Conservation (phyloP, 2,888 invertebrate genomes). For the Busseola fusca region DNA sequence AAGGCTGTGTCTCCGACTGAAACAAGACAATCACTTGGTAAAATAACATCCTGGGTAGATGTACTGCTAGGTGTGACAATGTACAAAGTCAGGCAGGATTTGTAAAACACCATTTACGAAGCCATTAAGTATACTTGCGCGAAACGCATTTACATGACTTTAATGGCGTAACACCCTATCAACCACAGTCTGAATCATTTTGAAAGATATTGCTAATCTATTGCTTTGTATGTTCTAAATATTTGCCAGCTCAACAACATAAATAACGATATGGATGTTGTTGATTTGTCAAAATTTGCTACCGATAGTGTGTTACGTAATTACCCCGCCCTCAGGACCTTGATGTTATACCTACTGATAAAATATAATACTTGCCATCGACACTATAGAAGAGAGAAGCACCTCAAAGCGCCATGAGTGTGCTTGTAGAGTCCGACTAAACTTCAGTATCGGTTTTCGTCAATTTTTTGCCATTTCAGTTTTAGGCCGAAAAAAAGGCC, state of each 20-base stretch:
- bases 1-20: slow-evolving; percentile 5
- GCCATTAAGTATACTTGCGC: too few relatives aligned
- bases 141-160: background rate
- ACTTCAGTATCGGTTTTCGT: background rate
- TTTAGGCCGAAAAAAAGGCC: background rate
- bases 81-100: background rate
- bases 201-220: background rate
- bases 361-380: background rate
- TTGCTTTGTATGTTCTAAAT: background rate
- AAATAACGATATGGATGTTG: background rate
- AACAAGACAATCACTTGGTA: background rate
- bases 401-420: background rate
- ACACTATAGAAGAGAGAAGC: background rate
- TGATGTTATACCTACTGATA: background rate
- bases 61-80: background rate
- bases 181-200: background rate
- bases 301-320: background rate
- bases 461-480: background rate
- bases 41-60: background rate
- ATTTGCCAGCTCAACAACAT: background rate
- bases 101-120: background rate
- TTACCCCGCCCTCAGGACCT: background rate
- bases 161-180: background rate
- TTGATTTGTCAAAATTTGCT: background rate
- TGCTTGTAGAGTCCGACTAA: background rate